Evolutionary conservation across 2,113 vertebrate genomes (phyloP), one percentile per base, ranked within the genome.

Genomic region (Chaenocephalus aceratus): DNA sequence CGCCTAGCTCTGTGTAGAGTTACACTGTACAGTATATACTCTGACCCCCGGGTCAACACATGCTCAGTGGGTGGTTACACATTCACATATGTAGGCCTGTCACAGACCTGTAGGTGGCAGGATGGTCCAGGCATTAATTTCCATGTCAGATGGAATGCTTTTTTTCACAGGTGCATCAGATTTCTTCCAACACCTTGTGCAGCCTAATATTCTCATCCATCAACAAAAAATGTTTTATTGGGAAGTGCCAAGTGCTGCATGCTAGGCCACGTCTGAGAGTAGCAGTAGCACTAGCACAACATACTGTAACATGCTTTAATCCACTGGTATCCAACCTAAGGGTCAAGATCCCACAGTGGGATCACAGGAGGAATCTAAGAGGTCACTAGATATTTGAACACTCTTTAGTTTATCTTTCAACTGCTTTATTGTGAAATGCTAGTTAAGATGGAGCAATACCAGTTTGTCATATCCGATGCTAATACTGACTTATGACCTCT

Each of bases 91-190:
- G 70, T 53, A 56, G 12, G 41, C 54, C 34, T 72, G 68, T 67
- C 14, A 41, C 53, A 60, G 64, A 75, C 69, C 79, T 79, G 75
- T 61, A 83, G 83, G 72, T 71, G 84, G 83, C 78, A 79, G 67
- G 61, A 70, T 48, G 70, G 56, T 69, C 13, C 62, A 83, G 60
- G 36, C 51, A 11, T 69, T 80, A 45, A 51, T 57, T 56, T 54
- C 44, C 5, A 3, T 73, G 64, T 69, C 59, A 73, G 65, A 60
- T 53, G 30, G 73, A 65, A 76, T 71, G 41, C 21, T 30, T 49
- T 16, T 23, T 63, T 63, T 49, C 18, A 68, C 61, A 84, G 73
- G 65, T 85, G 73, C 65, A 59, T 51, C 49, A 23, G 6, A 59
- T 86, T 64, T 63, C 21, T 57, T 53, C 6, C 26, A 61, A 62